Conservation (phyloP, 1,140 invertebrate genomes). For the Thereuonema tuberculata region DNA sequence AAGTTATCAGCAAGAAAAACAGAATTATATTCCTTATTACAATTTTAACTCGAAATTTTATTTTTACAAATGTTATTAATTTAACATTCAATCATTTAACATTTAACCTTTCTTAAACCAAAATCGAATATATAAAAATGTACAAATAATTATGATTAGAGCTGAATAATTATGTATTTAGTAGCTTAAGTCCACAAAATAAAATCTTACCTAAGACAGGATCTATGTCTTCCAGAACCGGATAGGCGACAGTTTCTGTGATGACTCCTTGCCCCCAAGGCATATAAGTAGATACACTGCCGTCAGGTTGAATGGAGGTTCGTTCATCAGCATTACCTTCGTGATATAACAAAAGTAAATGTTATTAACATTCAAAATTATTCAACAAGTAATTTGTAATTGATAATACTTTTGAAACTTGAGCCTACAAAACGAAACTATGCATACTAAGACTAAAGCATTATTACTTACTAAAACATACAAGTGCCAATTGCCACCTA, state of each 20-base stretch:
- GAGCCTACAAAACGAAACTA: background rate
- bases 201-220: slow-evolving; percentile 41
- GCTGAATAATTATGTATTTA: too few relatives aligned
- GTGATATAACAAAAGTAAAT: background rate
- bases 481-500: background rate
- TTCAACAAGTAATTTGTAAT: background rate
- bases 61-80: too few relatives aligned
- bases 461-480: background rate
- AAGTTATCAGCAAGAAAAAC: too few relatives aligned
- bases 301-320: slow-evolving; percentile 63
- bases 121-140: background rate
- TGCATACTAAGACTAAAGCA: background rate
- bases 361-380: background rate
- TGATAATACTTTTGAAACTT: background rate
- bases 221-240: slow-evolving; percentile 64
- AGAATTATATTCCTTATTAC: too few relatives aligned
- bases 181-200: too few relatives aligned
- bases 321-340: slow-evolving; percentile 57
- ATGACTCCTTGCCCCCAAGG: slow-evolving; percentile 70
- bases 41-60: too few relatives aligned
- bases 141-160: too few relatives aligned
- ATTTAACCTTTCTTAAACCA: background rate
- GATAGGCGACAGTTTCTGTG: slow-evolving; percentile 71
- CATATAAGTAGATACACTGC: slow-evolving; percentile 58
- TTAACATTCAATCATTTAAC: too few relatives aligned